Percentiles rank a stretch among this genome's conserved stretches.
Conservation (phyloP, 1,140 invertebrate species). For the Papilio machaon region DNA sequence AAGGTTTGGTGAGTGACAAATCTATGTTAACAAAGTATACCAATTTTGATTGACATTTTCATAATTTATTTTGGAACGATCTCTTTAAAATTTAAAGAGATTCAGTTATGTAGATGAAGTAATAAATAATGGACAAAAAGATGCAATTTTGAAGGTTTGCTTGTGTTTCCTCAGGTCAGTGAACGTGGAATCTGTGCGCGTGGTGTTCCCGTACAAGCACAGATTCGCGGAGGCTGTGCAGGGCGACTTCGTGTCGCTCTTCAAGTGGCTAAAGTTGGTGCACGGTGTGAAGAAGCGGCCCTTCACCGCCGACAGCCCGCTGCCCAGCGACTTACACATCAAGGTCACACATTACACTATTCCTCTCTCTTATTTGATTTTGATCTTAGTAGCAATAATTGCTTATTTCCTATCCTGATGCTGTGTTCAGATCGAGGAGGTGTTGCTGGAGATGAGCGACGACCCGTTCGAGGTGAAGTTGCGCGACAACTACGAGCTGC, state of each 20-base stretch:
- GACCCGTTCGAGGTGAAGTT: slow-evolving; percentile 99
- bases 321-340: slow-evolving; percentile 94
- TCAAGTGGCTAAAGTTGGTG: slow-evolving; percentile 95
- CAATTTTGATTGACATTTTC: no score
- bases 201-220: slow-evolving; percentile 96
- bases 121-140: not conserved
- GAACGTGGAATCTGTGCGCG: slow-evolving; percentile 86
- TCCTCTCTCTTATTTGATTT: not conserved
- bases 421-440: slow-evolving; percentile 86
- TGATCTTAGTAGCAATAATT: slow-evolving; percentile 21
- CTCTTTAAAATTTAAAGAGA: no score
- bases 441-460: slow-evolving; percentile 95
- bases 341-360: slow-evolving; percentile 84
- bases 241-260: slow-evolving; percentile 93
- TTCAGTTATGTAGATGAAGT: no score
- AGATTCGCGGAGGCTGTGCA: slow-evolving; percentile 96
- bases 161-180: slow-evolving; percentile 71
- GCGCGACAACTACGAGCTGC: slow-evolving; percentile 96
- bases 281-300: slow-evolving; percentile 88
- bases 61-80: no score
- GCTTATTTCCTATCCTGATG: not conserved
- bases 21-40: no score
- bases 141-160: not conserved
- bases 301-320: slow-evolving; percentile 85
- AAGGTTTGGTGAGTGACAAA: slow-evolving; percentile 84